Evolutionary conservation across 2,888 invertebrate genomes (phyloP).

Genomic region (Meteorus colon): DNA sequence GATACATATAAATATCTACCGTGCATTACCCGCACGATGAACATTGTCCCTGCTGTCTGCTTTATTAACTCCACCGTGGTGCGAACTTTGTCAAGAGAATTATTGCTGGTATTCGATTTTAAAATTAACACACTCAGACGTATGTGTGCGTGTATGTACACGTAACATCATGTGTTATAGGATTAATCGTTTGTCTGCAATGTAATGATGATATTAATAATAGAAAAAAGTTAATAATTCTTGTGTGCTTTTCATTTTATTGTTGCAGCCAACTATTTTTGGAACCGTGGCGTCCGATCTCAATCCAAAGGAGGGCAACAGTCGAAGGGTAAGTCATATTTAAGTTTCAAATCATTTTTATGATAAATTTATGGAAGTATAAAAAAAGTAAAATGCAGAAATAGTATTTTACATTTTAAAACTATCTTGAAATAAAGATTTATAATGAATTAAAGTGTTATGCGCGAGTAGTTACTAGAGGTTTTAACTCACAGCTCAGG

Average conservation of each 20-base stretch:
- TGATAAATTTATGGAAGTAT: too few species aligned
- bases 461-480: not conserved
- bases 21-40: conserved; percentile 21
- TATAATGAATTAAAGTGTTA: not conserved
- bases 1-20: conserved; percentile 19
- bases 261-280: conserved; percentile 79
- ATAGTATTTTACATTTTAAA: not conserved
- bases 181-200: not conserved
- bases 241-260: conserved; percentile 56
- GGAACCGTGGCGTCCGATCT: conserved; percentile 79
- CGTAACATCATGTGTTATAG: conserved; percentile 4
- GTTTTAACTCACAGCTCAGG: not conserved
- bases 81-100: conserved; percentile 4
- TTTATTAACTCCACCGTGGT: conserved; percentile 30
- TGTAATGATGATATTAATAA: not conserved
- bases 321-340: conserved; percentile 76
- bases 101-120: conserved; percentile 28
- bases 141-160: too few species aligned
- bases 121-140: not conserved
- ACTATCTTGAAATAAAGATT: not conserved
- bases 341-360: not conserved
- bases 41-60: conserved; percentile 19
- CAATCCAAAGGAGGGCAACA: conserved; percentile 78
- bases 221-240: not conserved
- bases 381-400: not conserved